Evolutionary conservation across 2,888 invertebrate genomes (phyloP).

Genomic region (Aphodius granarius): DNA sequence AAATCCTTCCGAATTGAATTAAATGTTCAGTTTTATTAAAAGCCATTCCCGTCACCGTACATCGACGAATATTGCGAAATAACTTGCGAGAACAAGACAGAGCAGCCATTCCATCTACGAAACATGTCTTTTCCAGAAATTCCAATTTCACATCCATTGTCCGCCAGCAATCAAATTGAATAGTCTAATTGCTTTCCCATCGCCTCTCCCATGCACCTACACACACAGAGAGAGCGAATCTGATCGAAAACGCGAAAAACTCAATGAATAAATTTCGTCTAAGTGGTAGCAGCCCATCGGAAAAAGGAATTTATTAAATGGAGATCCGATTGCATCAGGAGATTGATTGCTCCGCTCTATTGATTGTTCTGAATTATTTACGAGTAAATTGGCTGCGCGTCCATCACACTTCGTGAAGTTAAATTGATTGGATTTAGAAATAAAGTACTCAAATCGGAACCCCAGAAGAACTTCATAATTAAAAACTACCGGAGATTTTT

Average conservation of each 20-base stretch:
- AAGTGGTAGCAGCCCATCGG: background rate
- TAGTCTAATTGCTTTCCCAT: background rate
- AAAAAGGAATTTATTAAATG: background rate
- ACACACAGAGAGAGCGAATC: background rate
- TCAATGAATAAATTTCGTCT: background rate
- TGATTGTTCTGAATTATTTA: background rate
- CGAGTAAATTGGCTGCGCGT: background rate
- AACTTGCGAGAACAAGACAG: background rate
- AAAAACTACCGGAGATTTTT: background rate
- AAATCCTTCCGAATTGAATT: background rate
- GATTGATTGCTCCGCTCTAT: background rate
- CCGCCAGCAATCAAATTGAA: background rate
- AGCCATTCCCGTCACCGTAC: background rate
- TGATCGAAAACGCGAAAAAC: background rate
- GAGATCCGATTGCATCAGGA: background rate
- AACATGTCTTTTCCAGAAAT: background rate
- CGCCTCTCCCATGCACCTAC: background rate
- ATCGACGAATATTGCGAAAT: background rate
- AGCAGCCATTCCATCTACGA: background rate
- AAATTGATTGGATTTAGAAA: background rate
- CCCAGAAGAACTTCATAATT: background rate
- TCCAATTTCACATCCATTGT: background rate
- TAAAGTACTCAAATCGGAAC: background rate
- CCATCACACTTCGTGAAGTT: background rate
- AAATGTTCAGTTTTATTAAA: background rate